These are phyloP conservation scores for Drosophila prosaltans DNA, from an alignment of 1,140 invertebrate genomes.

Conservation along the genomic window DNA sequence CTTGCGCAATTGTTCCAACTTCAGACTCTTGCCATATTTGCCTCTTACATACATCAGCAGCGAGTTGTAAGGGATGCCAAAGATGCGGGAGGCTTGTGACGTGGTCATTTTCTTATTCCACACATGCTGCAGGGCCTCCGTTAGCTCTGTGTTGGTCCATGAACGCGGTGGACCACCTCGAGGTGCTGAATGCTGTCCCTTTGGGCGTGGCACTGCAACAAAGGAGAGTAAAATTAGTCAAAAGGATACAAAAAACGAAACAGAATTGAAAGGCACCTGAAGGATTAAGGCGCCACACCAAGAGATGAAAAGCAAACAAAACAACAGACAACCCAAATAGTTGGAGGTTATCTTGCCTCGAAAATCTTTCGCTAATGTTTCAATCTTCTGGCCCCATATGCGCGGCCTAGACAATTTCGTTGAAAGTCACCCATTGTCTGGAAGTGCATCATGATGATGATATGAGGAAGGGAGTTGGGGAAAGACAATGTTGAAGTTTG, in stretches of 20 bases:
- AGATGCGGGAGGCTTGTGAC: slow-evolving; percentile 93
- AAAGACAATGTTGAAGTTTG: slow-evolving; percentile 23
- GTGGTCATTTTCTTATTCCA: slow-evolving; percentile 98
- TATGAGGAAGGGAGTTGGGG: not conserved
- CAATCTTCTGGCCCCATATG: slow-evolving; percentile 76
- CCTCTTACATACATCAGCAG: slow-evolving; percentile 96
- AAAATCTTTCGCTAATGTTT: slow-evolving; percentile 77
- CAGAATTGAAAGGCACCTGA: slow-evolving; percentile 1
- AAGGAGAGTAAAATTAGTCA: slow-evolving; percentile 24
- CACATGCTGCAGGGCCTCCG: slow-evolving; percentile 93
- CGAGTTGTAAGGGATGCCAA: slow-evolving; percentile 95
- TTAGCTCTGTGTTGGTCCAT: slow-evolving; percentile 95
- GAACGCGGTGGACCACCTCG: slow-evolving; percentile 93
- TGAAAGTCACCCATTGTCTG: slow-evolving; percentile 73
- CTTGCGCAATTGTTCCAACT: slow-evolving; percentile 92
- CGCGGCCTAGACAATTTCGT: slow-evolving; percentile 53
- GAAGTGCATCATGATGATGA: not conserved
- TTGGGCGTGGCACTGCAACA: slow-evolving; percentile 87
- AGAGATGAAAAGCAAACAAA: too few species aligned
- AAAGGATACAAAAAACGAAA: slow-evolving; percentile 13
- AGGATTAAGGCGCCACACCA: slow-evolving; percentile 6
- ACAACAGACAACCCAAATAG: slow-evolving; percentile 12
- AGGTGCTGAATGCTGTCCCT: slow-evolving; percentile 94
- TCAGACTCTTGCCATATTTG: slow-evolving; percentile 94
- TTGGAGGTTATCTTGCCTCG: slow-evolving; percentile 58